Percentiles rank a stretch among this genome's conserved stretches.
Evolutionary conservation across 2,113 vertebrate species (phyloP).

Genomic region (Pithys albifrons): DNA sequence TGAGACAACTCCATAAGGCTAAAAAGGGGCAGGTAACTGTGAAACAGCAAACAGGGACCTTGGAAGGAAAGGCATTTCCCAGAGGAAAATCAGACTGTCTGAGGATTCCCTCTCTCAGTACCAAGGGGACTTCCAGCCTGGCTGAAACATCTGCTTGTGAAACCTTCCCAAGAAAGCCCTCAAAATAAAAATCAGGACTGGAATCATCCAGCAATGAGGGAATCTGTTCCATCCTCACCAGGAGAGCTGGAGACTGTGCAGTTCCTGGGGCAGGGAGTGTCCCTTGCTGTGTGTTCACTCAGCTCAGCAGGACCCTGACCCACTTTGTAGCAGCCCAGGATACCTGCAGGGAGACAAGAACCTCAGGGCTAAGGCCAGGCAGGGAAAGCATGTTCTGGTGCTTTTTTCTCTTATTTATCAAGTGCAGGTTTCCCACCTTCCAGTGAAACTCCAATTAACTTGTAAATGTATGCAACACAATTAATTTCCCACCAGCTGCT

Average conservation of each 20-base stretch:
- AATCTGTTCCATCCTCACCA: not conserved
- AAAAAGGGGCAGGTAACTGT: not conserved
- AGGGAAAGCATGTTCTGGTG: not conserved
- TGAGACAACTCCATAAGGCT: not conserved
- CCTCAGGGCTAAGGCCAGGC: not conserved
- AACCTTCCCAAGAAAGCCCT: not conserved
- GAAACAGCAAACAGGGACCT: not conserved
- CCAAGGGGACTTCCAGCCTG: not conserved
- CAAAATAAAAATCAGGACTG: not conserved
- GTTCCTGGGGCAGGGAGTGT: not conserved
- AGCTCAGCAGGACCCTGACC: not conserved
- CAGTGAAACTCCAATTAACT: constrained; percentile 27
- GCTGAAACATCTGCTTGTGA: not conserved
- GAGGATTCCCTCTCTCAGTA: not conserved
- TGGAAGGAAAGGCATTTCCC: not conserved
- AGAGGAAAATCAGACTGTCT: not conserved
- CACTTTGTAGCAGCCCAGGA: not conserved
- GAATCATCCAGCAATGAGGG: not conserved
- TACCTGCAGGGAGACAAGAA: not conserved
- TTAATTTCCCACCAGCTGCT: constrained; percentile 14
- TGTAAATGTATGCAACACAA: constrained; percentile 12
- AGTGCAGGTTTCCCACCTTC: not conserved
- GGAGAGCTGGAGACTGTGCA: not conserved
- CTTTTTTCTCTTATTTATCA: not conserved
- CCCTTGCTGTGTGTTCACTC: not conserved